Base-by-base conservation (phyloP, 1,140 invertebrate genomes). In the Drosophila burlai region DNA sequence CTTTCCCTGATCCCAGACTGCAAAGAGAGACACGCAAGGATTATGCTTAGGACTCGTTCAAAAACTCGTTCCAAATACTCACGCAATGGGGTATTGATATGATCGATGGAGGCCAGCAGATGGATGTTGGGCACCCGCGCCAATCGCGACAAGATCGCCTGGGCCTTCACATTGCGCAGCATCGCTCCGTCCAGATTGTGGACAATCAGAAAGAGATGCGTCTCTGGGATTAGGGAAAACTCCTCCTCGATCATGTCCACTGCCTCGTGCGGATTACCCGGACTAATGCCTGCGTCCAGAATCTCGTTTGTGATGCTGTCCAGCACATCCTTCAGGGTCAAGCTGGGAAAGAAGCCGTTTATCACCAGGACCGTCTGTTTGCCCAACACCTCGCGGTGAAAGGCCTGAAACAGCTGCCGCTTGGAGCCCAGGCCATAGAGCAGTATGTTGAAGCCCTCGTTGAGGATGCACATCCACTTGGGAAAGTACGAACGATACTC, bases 371-470 rank as follows among this genome's bases (percentile, higher is more conserved):
- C 96, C 29, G 96, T 95, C 79, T 95, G 94, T 57, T 96, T 93
- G 9, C 93, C 83, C 3, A 98, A 93, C 46, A 95, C 94, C 77
- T 96, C 92, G 36, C 94, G 93, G 77, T 96, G 95, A 93, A 98
- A 99, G 55, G 95, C 93, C 77, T 97, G 95, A 29, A 99, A 93
- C 7, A 99, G 90, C 42, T 94, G 94, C 42, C 95, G 94, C 93
- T 99, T 99, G 1, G 98, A 99, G 9, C 98, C 98, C 55, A 98
- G 91, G 1, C 98, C 98, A 94, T 98, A 97, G 0, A 98, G 92
- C 38, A 99, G 92, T 36, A 99, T 93, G 91, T 96, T 99, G 86
- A 97, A 98, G 36, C 97, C 97, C 95, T 98, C 96, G 89, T 97
- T 97, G 65, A 94, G 94, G 81, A 94, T 89, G 86, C 94, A 95